A percentile compares a stretch with the other conserved stretches of the same genome.
Evolutionary conservation across 2,797 vertebrate species (phyloP).

Genomic region (Hippocampus kuda): DNA sequence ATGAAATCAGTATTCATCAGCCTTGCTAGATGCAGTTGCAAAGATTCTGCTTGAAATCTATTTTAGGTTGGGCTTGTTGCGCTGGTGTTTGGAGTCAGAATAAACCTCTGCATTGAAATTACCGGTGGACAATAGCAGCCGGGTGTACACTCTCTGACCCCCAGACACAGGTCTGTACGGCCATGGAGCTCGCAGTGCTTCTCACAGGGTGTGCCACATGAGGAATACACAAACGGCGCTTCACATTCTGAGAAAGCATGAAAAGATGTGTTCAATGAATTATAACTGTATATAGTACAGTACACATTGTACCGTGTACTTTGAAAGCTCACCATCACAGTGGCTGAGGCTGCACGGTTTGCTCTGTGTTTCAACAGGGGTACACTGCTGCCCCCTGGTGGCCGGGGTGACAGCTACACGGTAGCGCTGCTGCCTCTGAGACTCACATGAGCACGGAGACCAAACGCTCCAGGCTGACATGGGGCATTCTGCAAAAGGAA

Average conservation of each 20-base stretch:
- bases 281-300: too few relatives aligned
- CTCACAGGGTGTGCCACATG: constrained; percentile 73
- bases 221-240: constrained; percentile 68
- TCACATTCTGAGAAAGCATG: constrained; percentile 55
- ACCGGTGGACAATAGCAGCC: constrained; percentile 88
- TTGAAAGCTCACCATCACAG: constrained; percentile 59
- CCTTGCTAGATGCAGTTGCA: too few relatives aligned
- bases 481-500: constrained; percentile 55
- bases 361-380: constrained; percentile 66
- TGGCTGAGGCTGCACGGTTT: constrained; percentile 55
- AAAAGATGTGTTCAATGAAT: neutral
- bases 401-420: constrained; percentile 61
- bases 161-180: constrained; percentile 53
- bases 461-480: constrained; percentile 80
- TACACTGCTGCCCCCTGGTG: constrained; percentile 64
- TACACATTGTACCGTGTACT: neutral
- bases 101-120: neutral
- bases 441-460: constrained; percentile 72
- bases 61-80: too few relatives aligned
- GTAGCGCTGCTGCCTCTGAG: constrained; percentile 72
- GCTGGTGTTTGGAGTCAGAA: neutral
- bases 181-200: constrained; percentile 68
- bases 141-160: constrained; percentile 61
- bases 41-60: neutral
- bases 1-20: too few relatives aligned